Conservation (phyloP, 2,888 invertebrate species). For the Rhingia campestris region DNA sequence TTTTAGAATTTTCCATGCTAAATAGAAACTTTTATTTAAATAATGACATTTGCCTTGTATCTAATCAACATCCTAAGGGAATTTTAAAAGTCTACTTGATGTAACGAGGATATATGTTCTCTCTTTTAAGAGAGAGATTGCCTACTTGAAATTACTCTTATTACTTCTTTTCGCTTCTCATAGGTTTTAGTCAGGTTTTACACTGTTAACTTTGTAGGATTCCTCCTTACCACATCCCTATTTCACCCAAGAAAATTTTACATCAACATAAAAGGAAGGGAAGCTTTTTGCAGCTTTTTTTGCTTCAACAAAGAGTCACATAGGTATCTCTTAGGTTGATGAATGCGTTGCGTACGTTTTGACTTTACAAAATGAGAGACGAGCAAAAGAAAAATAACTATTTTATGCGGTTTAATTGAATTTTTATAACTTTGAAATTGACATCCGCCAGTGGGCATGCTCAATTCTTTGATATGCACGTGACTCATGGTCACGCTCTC, state of each 20-base stretch:
- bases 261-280: neutral
- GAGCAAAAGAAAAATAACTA: constrained; percentile 21
- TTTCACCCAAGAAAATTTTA: neutral
- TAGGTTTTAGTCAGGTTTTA: neutral
- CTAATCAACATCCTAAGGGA: no score
- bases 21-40: neutral
- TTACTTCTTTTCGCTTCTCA: neutral
- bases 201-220: neutral
- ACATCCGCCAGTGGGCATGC: constrained; percentile 64
- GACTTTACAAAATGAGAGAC: constrained; percentile 8
- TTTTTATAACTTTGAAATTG: constrained; percentile 49
- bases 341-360: constrained; percentile 50
- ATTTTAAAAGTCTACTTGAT: no score
- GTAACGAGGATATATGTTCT: no score
- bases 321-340: constrained; percentile 19
- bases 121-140: neutral
- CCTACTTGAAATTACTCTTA: neutral
- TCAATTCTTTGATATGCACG: constrained; percentile 46
- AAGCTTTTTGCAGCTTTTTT: constrained; percentile 43
- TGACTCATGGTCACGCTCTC: constrained; percentile 60
- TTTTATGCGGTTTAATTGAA: constrained; percentile 69
- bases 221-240: neutral
- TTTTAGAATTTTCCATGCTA: neutral
- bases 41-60: neutral
- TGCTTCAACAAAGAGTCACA: neutral